Percentiles rank a stretch among this genome's conserved stretches.
These are phyloP conservation scores for Diarsia mendica DNA, from an alignment of 2,888 invertebrate species.

Conservation along the genomic window DNA sequence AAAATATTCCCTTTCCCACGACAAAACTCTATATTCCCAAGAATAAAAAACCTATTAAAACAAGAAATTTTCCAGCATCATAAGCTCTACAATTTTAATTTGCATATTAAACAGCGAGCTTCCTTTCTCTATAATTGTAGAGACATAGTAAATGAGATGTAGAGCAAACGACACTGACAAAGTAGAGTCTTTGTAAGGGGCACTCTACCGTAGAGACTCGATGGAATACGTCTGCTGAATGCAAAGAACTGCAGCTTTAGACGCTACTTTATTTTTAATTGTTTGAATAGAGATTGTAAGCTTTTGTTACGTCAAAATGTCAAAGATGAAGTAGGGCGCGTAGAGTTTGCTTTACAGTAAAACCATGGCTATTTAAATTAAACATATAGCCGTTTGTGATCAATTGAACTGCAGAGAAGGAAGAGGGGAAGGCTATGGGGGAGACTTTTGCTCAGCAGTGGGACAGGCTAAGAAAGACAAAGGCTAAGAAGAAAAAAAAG, in stretches of 20 bases:
- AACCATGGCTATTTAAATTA: not conserved
- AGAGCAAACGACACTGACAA: slow-evolving; percentile 65
- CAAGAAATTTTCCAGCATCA: slow-evolving; percentile 44
- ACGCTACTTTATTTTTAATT: slow-evolving; percentile 62
- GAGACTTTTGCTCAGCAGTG: too few relatives aligned
- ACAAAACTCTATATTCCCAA: not conserved
- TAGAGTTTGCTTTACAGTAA: not conserved
- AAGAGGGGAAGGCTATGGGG: too few relatives aligned
- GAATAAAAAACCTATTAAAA: slow-evolving; percentile 21
- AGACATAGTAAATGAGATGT: slow-evolving; percentile 65
- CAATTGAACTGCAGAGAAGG: too few relatives aligned
- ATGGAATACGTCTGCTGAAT: slow-evolving; percentile 64
- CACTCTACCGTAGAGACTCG: slow-evolving; percentile 45
- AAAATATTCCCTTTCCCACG: not conserved
- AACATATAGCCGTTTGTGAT: too few relatives aligned
- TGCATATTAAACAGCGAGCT: slow-evolving; percentile 68
- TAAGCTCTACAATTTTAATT: slow-evolving; percentile 68
- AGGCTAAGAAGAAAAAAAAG: too few relatives aligned
- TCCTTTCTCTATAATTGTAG: slow-evolving; percentile 67
- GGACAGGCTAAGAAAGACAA: too few relatives aligned
- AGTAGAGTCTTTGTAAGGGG: slow-evolving; percentile 61
- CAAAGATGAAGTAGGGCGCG: not conserved
- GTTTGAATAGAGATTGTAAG: slow-evolving; percentile 52
- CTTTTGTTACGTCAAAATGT: slow-evolving; percentile 22
- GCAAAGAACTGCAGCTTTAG: slow-evolving; percentile 56